A percentile compares a stretch with the other conserved stretches of the same genome.
These are phyloP conservation scores for Cerastis rubricosa DNA, from an alignment of 2,888 invertebrate species.

Conservation along the genomic window DNA sequence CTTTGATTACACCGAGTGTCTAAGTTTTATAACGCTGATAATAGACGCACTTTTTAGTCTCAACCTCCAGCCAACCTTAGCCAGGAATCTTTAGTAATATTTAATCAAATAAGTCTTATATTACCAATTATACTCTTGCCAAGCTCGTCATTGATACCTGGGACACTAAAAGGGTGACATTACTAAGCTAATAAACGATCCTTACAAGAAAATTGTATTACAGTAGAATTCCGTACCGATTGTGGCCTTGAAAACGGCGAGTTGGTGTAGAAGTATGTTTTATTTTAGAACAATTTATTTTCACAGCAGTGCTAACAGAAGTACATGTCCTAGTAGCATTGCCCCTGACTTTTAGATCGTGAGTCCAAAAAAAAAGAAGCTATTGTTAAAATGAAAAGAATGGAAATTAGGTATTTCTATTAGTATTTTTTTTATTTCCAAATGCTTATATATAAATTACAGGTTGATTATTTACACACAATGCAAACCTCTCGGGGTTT, in stretches of 20 bases:
- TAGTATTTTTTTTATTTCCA: no score
- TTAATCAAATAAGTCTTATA: slow-evolving; percentile 25
- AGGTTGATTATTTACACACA: no score
- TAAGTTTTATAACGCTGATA: not conserved
- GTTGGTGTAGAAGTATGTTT: not conserved
- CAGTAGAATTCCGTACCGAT: slow-evolving; percentile 24
- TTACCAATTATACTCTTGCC: slow-evolving; percentile 10
- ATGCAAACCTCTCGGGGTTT: no score
- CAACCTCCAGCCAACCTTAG: not conserved
- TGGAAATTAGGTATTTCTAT: no score
- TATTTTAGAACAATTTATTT: not conserved
- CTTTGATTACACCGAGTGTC: not conserved
- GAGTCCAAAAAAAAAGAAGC: no score
- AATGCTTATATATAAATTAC: no score
- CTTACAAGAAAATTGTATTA: slow-evolving; percentile 53
- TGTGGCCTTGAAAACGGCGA: slow-evolving; percentile 24
- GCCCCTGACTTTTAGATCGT: no score
- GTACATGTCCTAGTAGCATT: no score
- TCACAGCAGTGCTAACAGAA: no score
- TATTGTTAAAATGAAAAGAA: no score
- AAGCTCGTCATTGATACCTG: slow-evolving; percentile 21
- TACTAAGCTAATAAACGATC: slow-evolving; percentile 35
- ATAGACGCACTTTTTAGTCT: not conserved
- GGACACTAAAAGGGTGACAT: slow-evolving; percentile 43
- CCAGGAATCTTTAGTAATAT: not conserved